Evolutionary conservation across 2,797 vertebrate genomes (phyloP).

Genomic region (Podarcis lilfordi): DNA sequence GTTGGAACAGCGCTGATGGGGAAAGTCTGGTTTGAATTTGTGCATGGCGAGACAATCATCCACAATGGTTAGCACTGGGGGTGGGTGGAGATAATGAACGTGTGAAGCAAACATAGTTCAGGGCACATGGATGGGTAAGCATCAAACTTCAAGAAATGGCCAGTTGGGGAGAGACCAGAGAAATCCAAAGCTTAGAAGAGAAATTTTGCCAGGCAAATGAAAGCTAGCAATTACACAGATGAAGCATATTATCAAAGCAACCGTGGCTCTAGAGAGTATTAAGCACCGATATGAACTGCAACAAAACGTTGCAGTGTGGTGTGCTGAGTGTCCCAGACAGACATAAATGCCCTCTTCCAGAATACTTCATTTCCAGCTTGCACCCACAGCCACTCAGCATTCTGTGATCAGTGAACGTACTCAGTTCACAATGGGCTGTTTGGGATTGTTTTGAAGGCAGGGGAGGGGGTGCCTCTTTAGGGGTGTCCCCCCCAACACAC

Average conservation of each 20-base stretch:
- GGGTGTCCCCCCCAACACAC: neutral
- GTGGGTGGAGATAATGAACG: neutral
- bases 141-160: neutral
- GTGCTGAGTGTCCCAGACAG: neutral
- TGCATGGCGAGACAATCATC: neutral
- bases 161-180: too few relatives aligned
- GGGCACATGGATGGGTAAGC: too few relatives aligned
- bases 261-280: neutral
- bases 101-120: neutral
- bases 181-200: neutral
- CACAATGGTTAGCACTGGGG: too few relatives aligned
- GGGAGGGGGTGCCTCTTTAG: too few relatives aligned
- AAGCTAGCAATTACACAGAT: neutral
- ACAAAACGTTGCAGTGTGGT: neutral
- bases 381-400: neutral
- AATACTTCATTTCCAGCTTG: neutral
- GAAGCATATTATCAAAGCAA: neutral
- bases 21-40: neutral
- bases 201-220: neutral
- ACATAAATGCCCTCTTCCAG: neutral
- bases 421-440: neutral
- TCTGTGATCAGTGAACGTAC: neutral
- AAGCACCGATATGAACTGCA: too few relatives aligned
- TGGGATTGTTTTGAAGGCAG: too few relatives aligned
- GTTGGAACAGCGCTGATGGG: neutral